These are phyloP conservation scores for Saiga tatarica DNA, from an alignment of 2,113 vertebrate species.

Conservation along the genomic window DNA sequence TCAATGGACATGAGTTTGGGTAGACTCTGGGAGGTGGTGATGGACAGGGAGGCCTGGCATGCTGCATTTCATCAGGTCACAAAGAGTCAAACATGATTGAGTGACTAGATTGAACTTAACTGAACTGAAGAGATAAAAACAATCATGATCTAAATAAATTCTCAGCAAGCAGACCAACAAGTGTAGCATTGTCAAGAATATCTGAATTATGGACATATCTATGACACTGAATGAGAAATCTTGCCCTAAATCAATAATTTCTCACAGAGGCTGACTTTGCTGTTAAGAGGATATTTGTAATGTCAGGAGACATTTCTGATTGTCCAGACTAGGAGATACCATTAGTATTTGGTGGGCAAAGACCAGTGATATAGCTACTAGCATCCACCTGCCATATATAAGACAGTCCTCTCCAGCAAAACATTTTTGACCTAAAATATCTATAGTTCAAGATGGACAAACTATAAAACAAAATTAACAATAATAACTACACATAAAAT, in stretches of 20 bases:
- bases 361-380: not conserved
- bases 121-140: not conserved
- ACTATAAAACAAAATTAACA: not conserved
- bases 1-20: not conserved
- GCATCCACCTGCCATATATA: accelerated
- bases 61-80: accelerated
- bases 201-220: not conserved
- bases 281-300: not conserved
- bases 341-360: not conserved
- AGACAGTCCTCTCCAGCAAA: not conserved
- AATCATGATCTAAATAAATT: not conserved
- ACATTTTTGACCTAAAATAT: not conserved
- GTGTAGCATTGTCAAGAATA: not conserved
- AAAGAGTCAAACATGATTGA: not conserved
- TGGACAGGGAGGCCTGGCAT: not conserved
- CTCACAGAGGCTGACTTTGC: not conserved
- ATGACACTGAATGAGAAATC: not conserved
- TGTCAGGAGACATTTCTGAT: not conserved
- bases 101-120: not conserved
- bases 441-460: not conserved
- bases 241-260: not conserved
- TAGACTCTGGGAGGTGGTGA: not conserved
- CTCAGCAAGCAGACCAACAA: not conserved
- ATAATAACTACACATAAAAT: not conserved
- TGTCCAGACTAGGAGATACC: not conserved